A percentile compares a stretch with the other conserved stretches of the same genome.
These are phyloP conservation scores for Physella acuta DNA, from an alignment of 1,140 invertebrate species.

Conservation along the genomic window DNA sequence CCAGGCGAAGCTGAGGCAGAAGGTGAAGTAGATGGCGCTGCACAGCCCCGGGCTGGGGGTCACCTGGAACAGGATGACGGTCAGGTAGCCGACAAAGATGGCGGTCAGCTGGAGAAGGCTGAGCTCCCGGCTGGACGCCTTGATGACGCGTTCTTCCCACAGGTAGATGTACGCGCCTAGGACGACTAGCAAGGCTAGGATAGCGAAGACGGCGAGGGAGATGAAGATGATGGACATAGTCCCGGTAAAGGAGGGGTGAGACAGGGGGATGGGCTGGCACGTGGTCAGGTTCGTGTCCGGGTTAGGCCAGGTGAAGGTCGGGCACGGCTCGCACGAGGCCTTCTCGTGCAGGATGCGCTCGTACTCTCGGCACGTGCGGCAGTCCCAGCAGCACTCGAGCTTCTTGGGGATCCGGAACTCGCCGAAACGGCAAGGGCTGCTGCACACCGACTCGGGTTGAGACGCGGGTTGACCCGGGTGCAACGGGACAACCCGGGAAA, in stretches of 20 bases:
- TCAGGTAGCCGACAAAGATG: conserved; percentile 84
- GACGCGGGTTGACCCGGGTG: too few species aligned
- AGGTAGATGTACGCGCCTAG: conserved; percentile 72
- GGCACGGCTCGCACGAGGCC: conserved; percentile 32
- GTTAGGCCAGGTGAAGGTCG: conserved; percentile 47
- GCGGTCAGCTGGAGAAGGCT: conserved; percentile 85
- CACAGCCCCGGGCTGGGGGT: conserved; percentile 62
- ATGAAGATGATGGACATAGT: conserved; percentile 61
- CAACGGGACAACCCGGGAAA: neutral
- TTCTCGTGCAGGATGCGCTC: conserved; percentile 26
- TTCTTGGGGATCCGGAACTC: conserved; percentile 30
- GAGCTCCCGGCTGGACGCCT: conserved; percentile 60
- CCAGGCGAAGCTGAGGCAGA: conserved; percentile 87
- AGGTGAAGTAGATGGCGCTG: conserved; percentile 64
- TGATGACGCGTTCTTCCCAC: conserved; percentile 83
- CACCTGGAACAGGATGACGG: conserved; percentile 81
- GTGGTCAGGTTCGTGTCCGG: conserved; percentile 61
- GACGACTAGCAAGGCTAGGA: conserved; percentile 49
- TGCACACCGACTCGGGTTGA: conserved; percentile 36
- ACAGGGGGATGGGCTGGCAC: conserved; percentile 56
- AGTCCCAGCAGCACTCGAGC: conserved; percentile 34
- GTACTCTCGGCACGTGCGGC: conserved; percentile 30
- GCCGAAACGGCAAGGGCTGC: conserved; percentile 27
- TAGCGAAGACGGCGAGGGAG: conserved; percentile 60
- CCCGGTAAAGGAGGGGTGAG: conserved; percentile 18